Evolutionary conservation across 1,140 invertebrate genomes (phyloP).

Genomic region (Drosophila erecta): DNA sequence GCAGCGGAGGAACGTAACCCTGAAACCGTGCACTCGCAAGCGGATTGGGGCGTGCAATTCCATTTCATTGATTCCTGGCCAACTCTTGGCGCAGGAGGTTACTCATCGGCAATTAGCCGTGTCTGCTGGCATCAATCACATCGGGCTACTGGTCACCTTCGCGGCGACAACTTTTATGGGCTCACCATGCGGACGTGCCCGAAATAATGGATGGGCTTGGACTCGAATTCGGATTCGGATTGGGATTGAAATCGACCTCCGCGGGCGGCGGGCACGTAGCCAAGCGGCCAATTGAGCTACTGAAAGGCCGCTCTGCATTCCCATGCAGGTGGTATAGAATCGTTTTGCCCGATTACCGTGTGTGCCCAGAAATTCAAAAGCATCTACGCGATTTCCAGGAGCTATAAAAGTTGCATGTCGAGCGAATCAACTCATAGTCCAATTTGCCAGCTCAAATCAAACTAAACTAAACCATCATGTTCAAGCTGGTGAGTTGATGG

Average conservation of each 20-base stretch:
- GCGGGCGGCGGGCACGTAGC: slow-evolving; percentile 59
- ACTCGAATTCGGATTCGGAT: neutral
- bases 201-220: slow-evolving; percentile 39
- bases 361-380: slow-evolving; percentile 53
- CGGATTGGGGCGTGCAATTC: slow-evolving; percentile 17
- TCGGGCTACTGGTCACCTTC: slow-evolving; percentile 57
- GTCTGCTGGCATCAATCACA: slow-evolving; percentile 29
- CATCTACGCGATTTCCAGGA: slow-evolving; percentile 5
- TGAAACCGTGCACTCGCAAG: slow-evolving; percentile 38
- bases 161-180: slow-evolving; percentile 63
- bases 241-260: slow-evolving; percentile 33
- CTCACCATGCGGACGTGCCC: slow-evolving; percentile 58
- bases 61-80: slow-evolving; percentile 34
- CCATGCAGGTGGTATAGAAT: slow-evolving; percentile 56
- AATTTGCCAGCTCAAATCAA: slow-evolving; percentile 59
- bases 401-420: slow-evolving; percentile 68
- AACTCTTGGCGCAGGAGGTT: slow-evolving; percentile 37
- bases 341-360: slow-evolving; percentile 33
- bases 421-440: slow-evolving; percentile 44
- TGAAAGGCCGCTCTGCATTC: slow-evolving; percentile 43
- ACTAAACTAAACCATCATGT: slow-evolving; percentile 67
- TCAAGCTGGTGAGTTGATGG: slow-evolving; percentile 70
- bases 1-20: slow-evolving; percentile 27
- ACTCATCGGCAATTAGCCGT: slow-evolving; percentile 42
- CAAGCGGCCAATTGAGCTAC: slow-evolving; percentile 21